A percentile compares a stretch with the other conserved stretches of the same genome.
Evolutionary conservation across 2,888 invertebrate species (phyloP).

Genomic region (Drosophila paranaensis): DNA sequence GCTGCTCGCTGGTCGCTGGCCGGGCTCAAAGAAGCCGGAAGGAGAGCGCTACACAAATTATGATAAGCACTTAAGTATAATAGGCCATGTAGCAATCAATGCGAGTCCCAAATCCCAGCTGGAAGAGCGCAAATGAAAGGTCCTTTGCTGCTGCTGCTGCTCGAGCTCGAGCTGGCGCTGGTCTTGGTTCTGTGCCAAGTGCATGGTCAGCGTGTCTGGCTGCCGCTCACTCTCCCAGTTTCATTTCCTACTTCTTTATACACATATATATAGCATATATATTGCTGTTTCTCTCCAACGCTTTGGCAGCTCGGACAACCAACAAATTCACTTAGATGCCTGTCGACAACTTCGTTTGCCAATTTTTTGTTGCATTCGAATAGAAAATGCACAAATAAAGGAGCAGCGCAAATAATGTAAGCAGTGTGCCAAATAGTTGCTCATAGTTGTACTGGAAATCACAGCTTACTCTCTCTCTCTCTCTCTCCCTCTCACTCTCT

Average conservation of each 20-base stretch:
- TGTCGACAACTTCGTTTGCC: constrained; percentile 68
- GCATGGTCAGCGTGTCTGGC: constrained; percentile 64
- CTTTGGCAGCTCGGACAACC: constrained; percentile 31
- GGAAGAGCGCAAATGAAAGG: constrained; percentile 41
- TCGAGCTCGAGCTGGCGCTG: neutral
- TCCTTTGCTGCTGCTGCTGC: neutral
- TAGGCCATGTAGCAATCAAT: constrained; percentile 73
- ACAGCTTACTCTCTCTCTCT: neutral
- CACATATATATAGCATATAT: neutral
- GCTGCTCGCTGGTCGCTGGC: neutral
- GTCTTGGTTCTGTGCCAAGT: constrained; percentile 61
- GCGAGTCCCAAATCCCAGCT: constrained; percentile 48
- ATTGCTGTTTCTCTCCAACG: constrained; percentile 11
- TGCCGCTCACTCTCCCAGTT: neutral
- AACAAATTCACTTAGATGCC: constrained; percentile 73
- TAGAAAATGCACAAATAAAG: constrained; percentile 49
- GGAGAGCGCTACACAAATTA: constrained; percentile 61
- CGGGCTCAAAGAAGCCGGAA: constrained; percentile 10
- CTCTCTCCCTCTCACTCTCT: neutral
- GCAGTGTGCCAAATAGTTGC: constrained; percentile 68
- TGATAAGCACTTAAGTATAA: constrained; percentile 78
- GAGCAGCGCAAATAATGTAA: constrained; percentile 45
- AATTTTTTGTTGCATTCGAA: constrained; percentile 54
- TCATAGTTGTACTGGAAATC: constrained; percentile 18
- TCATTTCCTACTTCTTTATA: neutral